Conservation (phyloP, 2,113 vertebrate genomes). For the Octodon degus region DNA sequence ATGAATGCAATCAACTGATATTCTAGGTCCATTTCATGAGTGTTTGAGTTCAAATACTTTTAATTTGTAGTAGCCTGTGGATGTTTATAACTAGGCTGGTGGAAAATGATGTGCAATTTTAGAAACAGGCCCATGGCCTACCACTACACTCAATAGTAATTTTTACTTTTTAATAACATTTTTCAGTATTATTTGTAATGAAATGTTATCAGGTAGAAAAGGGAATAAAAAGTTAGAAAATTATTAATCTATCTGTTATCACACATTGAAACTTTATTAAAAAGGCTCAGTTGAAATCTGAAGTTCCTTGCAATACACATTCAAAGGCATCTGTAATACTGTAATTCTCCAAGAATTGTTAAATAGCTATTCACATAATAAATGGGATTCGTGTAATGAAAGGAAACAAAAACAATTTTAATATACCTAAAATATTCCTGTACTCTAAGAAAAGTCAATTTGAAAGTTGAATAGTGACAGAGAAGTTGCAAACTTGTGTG, state of each 20-base stretch:
- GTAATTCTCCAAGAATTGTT: not conserved
- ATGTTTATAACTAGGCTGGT: slow-evolving; percentile 12
- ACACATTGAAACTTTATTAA: not conserved
- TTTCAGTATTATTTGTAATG: not conserved
- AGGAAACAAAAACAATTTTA: not conserved
- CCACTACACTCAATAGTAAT: not conserved
- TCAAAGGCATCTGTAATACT: not conserved
- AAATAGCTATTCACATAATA: not conserved
- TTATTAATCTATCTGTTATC: not conserved
- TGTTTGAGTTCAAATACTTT: slow-evolving; percentile 13
- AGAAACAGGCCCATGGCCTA: not conserved
- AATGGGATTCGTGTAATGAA: not conserved
- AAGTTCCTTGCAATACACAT: not conserved
- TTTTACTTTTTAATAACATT: slow-evolving; percentile 15
- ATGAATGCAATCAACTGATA: slow-evolving; percentile 31
- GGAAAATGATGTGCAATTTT: slow-evolving; percentile 45
- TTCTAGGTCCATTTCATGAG: not conserved
- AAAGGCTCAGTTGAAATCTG: not conserved
- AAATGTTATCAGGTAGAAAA: not conserved
- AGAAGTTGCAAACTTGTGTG: no score
- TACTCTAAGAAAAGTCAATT: not conserved
- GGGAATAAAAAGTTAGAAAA: not conserved
- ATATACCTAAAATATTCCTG: not conserved
- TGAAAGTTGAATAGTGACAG: not conserved
- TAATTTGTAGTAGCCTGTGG: slow-evolving; percentile 14